Percentiles rank a stretch among this genome's conserved stretches.
These are phyloP conservation scores for Intellagama lesueurii DNA, from an alignment of 2,797 vertebrate genomes.

Conservation along the genomic window DNA sequence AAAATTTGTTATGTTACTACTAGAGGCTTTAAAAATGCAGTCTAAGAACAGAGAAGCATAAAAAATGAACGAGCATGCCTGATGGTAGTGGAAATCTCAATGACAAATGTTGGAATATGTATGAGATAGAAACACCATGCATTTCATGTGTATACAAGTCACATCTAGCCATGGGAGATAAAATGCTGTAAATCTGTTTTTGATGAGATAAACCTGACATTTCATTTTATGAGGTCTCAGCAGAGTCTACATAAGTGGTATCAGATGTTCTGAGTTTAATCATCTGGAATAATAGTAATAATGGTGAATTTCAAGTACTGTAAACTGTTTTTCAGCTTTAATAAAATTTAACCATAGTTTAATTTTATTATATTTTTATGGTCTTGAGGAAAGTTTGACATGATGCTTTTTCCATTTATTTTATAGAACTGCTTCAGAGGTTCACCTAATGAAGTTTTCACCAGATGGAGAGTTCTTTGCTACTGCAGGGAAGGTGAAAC, in stretches of 20 bases:
- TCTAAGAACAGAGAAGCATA: background rate
- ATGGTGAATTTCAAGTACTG: background rate
- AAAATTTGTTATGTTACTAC: background rate
- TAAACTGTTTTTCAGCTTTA: too few relatives aligned
- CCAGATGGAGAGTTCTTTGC: constrained; percentile 98
- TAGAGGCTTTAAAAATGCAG: background rate
- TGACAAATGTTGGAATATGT: background rate
- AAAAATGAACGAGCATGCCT: background rate
- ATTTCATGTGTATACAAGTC: background rate
- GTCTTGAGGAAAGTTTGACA: background rate
- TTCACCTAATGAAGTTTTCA: constrained; percentile 95
- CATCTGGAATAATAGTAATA: background rate
- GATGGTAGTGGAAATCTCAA: background rate
- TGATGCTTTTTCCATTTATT: constrained; percentile 37
- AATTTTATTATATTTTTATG: background rate
- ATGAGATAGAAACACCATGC: background rate
- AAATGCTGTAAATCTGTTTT: background rate
- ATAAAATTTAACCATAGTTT: background rate
- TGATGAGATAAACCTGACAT: background rate
- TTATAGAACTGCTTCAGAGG: constrained; percentile 91
- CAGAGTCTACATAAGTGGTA: background rate
- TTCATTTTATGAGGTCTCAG: background rate
- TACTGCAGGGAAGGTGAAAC: constrained; percentile 91
- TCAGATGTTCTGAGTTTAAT: background rate
- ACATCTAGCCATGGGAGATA: background rate